These are phyloP conservation scores for Phocoena phocoena DNA, from an alignment of 2,113 vertebrate genomes.

Conservation along the genomic window DNA sequence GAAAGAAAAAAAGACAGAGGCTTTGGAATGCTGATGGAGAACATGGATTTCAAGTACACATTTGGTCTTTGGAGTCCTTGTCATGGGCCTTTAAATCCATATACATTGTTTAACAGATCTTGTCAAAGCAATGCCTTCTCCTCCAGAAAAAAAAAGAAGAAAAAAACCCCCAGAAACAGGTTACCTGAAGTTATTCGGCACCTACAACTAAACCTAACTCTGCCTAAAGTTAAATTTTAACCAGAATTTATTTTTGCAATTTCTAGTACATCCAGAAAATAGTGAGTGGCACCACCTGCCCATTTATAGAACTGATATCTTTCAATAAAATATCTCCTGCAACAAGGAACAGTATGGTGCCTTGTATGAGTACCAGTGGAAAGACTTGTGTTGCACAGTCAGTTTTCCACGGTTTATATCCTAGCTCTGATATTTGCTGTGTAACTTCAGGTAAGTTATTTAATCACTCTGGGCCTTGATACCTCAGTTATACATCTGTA, in stretches of 20 bases:
- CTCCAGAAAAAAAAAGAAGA: neutral
- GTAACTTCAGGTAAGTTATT: neutral
- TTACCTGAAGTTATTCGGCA: neutral
- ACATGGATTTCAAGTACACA: neutral
- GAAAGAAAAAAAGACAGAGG: neutral
- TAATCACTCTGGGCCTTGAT: neutral
- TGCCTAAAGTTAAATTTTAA: conserved; percentile 5
- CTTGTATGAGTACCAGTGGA: neutral
- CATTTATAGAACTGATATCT: neutral
- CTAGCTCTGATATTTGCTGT: neutral
- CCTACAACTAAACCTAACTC: neutral
- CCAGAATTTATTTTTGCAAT: conserved; percentile 8
- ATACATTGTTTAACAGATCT: neutral
- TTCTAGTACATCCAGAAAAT: conserved; percentile 1
- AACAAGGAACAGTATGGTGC: neutral
- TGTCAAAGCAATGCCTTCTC: neutral
- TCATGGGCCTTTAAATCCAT: neutral
- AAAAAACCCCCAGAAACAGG: neutral
- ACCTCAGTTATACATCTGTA: neutral
- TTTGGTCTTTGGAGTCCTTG: neutral
- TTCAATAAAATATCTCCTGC: neutral
- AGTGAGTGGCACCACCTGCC: neutral
- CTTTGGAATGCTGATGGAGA: neutral
- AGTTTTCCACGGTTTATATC: neutral
- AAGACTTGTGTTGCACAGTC: neutral